A percentile compares a stretch with the other conserved stretches of the same genome.
phyloP scores from a whole-genome alignment of 2,888 invertebrate species.

The Rhagonycha fulva region DNA sequence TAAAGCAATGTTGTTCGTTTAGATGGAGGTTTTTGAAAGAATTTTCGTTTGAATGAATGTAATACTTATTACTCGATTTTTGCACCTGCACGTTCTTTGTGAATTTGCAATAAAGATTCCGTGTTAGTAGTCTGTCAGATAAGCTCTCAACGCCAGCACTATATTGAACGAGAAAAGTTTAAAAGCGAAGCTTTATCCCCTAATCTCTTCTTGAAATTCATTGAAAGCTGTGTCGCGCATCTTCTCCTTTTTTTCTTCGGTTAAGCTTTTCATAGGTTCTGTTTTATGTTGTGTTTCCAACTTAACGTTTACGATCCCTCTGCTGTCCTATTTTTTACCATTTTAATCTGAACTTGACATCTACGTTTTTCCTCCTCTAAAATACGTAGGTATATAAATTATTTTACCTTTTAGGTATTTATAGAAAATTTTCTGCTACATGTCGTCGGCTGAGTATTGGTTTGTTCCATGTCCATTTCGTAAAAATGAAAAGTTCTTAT shows the following conservation, averaged over 20 bases:
- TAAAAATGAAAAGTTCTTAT: too few relatives aligned
- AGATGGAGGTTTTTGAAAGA: background rate
- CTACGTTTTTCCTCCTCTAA: background rate
- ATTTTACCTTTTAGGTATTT: background rate
- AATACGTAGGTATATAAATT: background rate
- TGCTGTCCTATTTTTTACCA: background rate
- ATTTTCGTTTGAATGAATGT: background rate
- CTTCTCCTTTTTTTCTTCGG: constrained; percentile 9
- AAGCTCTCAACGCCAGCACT: constrained; percentile 26
- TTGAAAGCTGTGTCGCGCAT: constrained; percentile 23
- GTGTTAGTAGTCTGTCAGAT: constrained; percentile 27
- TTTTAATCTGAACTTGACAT: constrained; percentile 4
- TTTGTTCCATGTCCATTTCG: too few relatives aligned
- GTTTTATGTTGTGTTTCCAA: constrained; percentile 15
- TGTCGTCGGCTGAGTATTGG: too few relatives aligned
- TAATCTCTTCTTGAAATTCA: constrained; percentile 28
- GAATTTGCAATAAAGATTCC: constrained; percentile 24
- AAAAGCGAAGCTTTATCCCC: constrained; percentile 28
- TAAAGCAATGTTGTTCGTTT: background rate
- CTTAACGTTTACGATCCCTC: constrained; percentile 1
- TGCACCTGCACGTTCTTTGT: constrained; percentile 17
- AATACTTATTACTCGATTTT: constrained; percentile 2
- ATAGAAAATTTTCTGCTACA: background rate
- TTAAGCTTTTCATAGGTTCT: constrained; percentile 18
- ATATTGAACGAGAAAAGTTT: constrained; percentile 27